phyloP scores from a whole-genome alignment of 2,113 vertebrate species.

The Catharus minimus region DNA sequence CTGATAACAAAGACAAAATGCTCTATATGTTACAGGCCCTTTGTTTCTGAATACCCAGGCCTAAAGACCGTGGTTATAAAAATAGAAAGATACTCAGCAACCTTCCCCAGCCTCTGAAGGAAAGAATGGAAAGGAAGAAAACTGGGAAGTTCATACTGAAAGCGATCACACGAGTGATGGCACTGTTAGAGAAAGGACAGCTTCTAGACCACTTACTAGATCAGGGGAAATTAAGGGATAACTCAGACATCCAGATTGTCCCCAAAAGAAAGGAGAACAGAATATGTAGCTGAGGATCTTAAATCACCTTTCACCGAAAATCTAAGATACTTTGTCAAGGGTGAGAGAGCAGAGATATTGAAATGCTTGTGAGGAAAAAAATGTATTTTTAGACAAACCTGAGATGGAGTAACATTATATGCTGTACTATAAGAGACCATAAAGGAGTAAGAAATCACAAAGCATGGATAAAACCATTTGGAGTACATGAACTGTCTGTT shows the following conservation, averaged over 20 bases:
- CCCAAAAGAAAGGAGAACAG: neutral
- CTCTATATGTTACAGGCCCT: rapidly evolving
- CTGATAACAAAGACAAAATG: neutral
- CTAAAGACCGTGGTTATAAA: neutral
- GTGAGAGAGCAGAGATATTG: neutral
- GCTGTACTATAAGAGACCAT: neutral
- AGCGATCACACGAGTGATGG: neutral
- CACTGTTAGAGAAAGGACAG: neutral
- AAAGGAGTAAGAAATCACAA: neutral
- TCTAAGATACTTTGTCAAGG: neutral
- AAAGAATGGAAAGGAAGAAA: neutral
- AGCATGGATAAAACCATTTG: neutral
- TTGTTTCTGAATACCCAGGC: neutral
- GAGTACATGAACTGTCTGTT: neutral
- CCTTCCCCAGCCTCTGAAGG: neutral
- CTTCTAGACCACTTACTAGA: neutral
- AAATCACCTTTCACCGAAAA: neutral
- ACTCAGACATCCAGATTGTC: neutral
- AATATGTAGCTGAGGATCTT: neutral
- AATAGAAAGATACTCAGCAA: neutral
- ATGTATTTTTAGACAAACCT: neutral
- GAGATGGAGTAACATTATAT: neutral
- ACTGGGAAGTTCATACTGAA: neutral
- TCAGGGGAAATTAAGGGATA: neutral
- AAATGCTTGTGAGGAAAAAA: neutral